phyloP scores from a whole-genome alignment of 2,888 invertebrate species.

The Fissipunctia ypsillon region DNA sequence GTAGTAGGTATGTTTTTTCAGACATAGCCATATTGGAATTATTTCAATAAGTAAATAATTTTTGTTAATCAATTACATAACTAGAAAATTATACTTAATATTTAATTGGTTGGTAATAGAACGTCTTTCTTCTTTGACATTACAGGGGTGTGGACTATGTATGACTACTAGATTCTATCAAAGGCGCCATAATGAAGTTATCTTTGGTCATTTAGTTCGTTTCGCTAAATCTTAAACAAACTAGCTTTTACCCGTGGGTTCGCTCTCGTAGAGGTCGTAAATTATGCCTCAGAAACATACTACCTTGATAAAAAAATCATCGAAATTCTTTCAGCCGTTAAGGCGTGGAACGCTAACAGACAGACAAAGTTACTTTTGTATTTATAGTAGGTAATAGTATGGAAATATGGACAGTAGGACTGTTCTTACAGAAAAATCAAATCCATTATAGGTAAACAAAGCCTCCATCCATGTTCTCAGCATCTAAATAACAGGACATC shows the following conservation, averaged over 20 bases:
- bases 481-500: constrained; percentile 58
- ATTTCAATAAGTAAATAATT: neutral
- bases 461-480: neutral
- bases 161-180: neutral
- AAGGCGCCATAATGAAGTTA: neutral
- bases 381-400: neutral
- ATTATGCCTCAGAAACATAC: too few relatives aligned
- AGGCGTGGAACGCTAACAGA: neutral
- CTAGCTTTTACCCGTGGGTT: neutral
- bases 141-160: neutral
- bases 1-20: neutral
- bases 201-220: neutral
- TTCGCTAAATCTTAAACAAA: neutral
- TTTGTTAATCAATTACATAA: neutral
- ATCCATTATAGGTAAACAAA: neutral
- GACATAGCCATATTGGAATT: neutral
- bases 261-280: neutral
- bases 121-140: neutral
- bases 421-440: neutral
- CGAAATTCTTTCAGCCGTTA: neutral
- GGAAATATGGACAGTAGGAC: neutral
- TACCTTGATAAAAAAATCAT: too few relatives aligned
- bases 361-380: neutral
- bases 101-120: neutral
- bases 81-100: neutral